Percentiles rank a stretch among this genome's conserved stretches.
phyloP scores from a whole-genome alignment of 2,113 vertebrate species.

The Otolemur garnettii region DNA sequence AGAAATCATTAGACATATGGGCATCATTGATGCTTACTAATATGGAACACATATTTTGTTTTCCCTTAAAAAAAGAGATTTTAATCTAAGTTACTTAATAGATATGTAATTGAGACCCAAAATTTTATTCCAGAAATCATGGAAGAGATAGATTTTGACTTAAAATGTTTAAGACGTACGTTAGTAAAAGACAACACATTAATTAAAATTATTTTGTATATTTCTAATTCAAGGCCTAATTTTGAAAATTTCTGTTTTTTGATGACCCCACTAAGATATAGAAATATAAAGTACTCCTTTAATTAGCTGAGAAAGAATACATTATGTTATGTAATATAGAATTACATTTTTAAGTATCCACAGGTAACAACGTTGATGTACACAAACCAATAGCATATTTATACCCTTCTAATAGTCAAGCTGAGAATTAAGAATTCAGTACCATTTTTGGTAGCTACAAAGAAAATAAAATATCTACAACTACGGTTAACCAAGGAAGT shows the following conservation, averaged over 20 bases:
- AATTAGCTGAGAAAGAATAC: background rate
- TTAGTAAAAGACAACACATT: background rate
- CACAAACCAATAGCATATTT: no score
- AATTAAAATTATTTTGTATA: background rate
- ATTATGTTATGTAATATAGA: background rate
- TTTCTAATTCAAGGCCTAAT: background rate
- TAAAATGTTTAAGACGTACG: background rate
- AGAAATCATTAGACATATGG: background rate
- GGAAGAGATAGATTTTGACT: background rate
- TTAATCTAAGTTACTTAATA: background rate
- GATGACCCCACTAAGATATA: background rate
- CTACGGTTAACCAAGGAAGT: no score
- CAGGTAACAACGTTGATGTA: no score
- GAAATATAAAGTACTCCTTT: background rate
- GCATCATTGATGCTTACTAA: background rate
- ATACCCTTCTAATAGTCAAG: no score
- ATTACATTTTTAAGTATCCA: background rate
- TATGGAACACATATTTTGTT: background rate
- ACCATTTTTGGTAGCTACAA: no score
- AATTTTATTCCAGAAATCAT: background rate
- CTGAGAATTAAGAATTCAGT: no score
- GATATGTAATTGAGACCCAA: background rate
- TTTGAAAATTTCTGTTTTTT: background rate
- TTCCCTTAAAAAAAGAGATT: conserved; percentile 4
- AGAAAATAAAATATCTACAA: no score